Percentiles rank a stretch among this genome's conserved stretches.
Conservation (phyloP, 2,113 vertebrate genomes). For the Gorsachius goisagi region DNA sequence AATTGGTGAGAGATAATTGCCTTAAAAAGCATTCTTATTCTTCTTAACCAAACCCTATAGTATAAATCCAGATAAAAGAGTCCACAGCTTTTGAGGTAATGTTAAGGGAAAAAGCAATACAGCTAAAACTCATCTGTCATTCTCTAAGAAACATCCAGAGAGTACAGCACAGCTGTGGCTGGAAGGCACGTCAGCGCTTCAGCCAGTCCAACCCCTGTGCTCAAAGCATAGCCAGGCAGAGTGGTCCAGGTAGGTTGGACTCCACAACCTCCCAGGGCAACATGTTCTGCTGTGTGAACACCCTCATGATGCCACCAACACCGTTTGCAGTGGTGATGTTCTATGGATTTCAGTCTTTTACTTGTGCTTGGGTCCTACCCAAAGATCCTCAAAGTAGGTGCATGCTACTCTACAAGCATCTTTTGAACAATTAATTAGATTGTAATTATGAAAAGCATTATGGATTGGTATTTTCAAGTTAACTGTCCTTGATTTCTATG, state of each 20-base stretch:
- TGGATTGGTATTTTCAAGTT: background rate
- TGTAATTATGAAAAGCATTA: background rate
- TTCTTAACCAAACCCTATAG: background rate
- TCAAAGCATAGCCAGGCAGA: rapidly evolving
- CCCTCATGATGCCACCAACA: too few species aligned
- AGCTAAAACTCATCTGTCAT: background rate
- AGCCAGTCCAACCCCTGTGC: too few species aligned
- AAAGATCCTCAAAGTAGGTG: background rate
- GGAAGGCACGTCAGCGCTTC: background rate
- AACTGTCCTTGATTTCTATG: background rate
- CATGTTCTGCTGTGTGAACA: rapidly evolving
- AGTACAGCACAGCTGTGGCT: background rate
- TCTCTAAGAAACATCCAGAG: background rate
- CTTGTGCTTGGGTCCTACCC: background rate
- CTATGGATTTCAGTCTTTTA: background rate
- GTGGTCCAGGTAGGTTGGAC: background rate
- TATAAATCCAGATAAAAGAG: background rate
- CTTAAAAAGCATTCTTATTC: background rate
- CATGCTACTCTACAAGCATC: background rate
- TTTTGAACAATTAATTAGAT: background rate
- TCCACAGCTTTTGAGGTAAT: background rate
- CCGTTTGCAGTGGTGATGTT: rapidly evolving
- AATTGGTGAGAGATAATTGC: background rate
- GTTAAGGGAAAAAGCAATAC: background rate
- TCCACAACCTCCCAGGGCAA: background rate